phyloP scores from a whole-genome alignment of 2,113 vertebrate genomes.

The Hippocampus comes region DNA sequence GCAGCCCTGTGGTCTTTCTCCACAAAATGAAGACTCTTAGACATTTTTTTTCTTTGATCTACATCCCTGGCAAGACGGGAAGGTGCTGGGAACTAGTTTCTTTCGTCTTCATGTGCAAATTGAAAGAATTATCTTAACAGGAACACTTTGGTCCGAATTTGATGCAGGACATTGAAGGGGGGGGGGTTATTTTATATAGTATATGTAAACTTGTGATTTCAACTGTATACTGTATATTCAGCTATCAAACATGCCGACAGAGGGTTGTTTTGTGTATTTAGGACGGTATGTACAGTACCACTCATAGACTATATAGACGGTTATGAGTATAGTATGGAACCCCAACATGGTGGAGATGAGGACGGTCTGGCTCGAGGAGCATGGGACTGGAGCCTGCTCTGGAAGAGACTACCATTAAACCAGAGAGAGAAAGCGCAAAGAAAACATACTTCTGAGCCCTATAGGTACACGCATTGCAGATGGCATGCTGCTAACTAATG shows the following conservation, averaged over 20 bases:
- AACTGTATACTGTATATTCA: no score
- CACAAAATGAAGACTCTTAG: no score
- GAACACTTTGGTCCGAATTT: no score
- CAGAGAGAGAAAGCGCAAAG: constrained; percentile 92
- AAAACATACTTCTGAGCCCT: constrained; percentile 91
- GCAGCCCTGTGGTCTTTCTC: no score
- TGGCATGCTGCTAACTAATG: constrained; percentile 51
- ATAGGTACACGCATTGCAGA: constrained; percentile 82
- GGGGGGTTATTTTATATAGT: no score
- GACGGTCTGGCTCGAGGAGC: constrained; percentile 96
- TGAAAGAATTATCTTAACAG: no score
- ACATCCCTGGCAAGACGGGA: no score
- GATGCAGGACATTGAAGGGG: no score
- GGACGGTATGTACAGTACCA: constrained; percentile 96
- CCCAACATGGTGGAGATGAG: constrained; percentile 98
- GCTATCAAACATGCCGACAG: constrained; percentile 16
- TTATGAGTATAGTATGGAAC: constrained; percentile 96
- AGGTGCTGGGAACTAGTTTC: no score
- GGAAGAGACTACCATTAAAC: constrained; percentile 94
- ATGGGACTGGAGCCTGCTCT: constrained; percentile 98
- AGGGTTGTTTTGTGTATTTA: constrained; percentile 73
- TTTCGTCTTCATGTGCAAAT: no score
- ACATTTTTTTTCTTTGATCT: no score
- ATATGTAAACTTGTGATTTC: no score
- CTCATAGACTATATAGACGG: constrained; percentile 99